Evolutionary conservation across 2,888 invertebrate species (phyloP).

Genomic region (Dryobotodes eremita): DNA sequence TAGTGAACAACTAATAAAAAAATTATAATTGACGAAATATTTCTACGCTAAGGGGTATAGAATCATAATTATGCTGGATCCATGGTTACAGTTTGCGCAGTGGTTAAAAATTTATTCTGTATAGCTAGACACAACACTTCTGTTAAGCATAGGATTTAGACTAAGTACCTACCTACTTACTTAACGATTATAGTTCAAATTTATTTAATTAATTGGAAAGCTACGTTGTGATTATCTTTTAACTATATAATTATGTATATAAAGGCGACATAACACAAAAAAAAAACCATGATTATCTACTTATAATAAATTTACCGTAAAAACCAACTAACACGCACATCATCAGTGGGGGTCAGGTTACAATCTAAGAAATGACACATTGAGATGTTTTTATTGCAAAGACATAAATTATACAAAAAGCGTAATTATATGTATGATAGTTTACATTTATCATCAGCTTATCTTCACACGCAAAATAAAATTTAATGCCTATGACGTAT

Average conservation of each 20-base stretch:
- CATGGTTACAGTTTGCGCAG: too few species aligned
- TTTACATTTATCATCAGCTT: slow-evolving; percentile 13
- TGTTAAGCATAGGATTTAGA: background rate
- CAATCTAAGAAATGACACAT: slow-evolving; percentile 16
- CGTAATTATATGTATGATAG: slow-evolving; percentile 5
- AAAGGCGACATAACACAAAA: too few species aligned
- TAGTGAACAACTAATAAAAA: too few species aligned
- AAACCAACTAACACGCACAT: slow-evolving; percentile 14
- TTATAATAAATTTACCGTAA: background rate
- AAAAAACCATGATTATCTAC: too few species aligned
- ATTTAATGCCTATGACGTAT: too few species aligned
- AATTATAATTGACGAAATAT: too few species aligned
- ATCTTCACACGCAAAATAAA: slow-evolving; percentile 22
- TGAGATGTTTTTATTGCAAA: slow-evolving; percentile 38
- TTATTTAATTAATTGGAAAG: background rate
- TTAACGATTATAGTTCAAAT: background rate
- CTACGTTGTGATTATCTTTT: background rate
- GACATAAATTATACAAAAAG: slow-evolving; percentile 14
- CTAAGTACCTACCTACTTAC: background rate
- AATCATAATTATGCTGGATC: too few species aligned
- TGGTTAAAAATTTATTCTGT: too few species aligned
- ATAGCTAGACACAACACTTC: background rate
- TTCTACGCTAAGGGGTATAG: too few species aligned
- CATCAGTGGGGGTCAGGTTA: slow-evolving; percentile 21
- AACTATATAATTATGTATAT: too few species aligned